Base-by-base conservation (phyloP, 2,113 vertebrate genomes). In the Myotis davidii region DNA sequence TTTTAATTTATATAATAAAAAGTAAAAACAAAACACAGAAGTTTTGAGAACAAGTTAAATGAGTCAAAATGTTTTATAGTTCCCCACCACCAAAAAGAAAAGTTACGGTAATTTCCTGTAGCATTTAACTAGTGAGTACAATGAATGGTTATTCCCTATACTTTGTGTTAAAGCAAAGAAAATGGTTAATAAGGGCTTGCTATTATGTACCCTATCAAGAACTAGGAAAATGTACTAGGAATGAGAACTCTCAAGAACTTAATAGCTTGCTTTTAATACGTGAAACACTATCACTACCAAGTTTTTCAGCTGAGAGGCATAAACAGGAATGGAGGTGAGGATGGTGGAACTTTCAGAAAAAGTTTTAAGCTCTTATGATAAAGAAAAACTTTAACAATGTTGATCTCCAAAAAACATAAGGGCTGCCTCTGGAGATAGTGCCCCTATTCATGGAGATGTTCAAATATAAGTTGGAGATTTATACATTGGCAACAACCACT, bases 211-310 rank as follows among this genome's bases (percentile, higher is more conserved):
- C 69, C 16, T 76, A 25, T 34, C 32, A 85, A 59, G 11, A 73
- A 88, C 37, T 37, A 81, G 59, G 9, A 78, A 90, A 81, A 88
- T 17, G 14, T 73, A 87, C 21, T 39, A 64, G 34, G 9, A 5
- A 90, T 72, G 20, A 72, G 14, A 76, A 78, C 23, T 72, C 61
- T 72, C 61, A 59, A 54, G 65, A 82, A 77, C 34, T 72, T 88
- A 78, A 81, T 64, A 90, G 76, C 16, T 76, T 95, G 29, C 4
- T 91, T 91, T 94, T 69, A 74, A 13, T 85, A 91, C 64, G 23
- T 27, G 3, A 88, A 45, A 27, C 50, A 74, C 48, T 37, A 52
- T n/a, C 27, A 89, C 61, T 56, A 95, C 8, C 81, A 32, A 69
- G 12, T 48, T 72, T 61, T 61, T 91, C 48, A 69, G 50, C 9